phyloP scores from a whole-genome alignment of 2,888 invertebrate species.

The Bhutanitis thaidina region DNA sequence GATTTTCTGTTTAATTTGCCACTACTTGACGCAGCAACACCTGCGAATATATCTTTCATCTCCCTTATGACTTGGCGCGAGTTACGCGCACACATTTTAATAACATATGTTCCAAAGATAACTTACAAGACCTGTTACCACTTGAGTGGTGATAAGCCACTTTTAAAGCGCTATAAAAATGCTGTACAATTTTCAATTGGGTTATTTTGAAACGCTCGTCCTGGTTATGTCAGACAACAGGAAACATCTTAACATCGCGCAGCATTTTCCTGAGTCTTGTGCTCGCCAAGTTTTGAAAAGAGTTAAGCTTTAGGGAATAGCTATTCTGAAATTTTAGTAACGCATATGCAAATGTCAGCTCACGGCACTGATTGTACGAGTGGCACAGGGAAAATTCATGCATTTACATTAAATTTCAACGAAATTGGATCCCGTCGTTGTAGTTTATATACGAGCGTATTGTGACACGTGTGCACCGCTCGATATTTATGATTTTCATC shows the following conservation, averaged over 20 bases:
- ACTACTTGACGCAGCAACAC: slow-evolving; percentile 40
- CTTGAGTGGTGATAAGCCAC: slow-evolving; percentile 35
- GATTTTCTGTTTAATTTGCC: slow-evolving; percentile 59
- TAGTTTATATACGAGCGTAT: slow-evolving; percentile 63
- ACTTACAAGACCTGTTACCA: slow-evolving; percentile 42
- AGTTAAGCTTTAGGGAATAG: slow-evolving; percentile 69
- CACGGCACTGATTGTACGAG: slow-evolving; percentile 79
- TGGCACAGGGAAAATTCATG: slow-evolving; percentile 75
- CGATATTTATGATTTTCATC: slow-evolving; percentile 72
- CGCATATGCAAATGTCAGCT: slow-evolving; percentile 78
- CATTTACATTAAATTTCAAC: slow-evolving; percentile 77
- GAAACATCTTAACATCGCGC: slow-evolving; percentile 51
- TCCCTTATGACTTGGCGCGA: slow-evolving; percentile 48
- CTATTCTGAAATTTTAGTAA: slow-evolving; percentile 74
- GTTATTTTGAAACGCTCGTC: slow-evolving; percentile 38
- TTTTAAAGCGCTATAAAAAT: slow-evolving; percentile 37
- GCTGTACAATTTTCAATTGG: slow-evolving; percentile 24
- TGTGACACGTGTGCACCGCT: slow-evolving; percentile 55
- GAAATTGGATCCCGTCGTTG: slow-evolving; percentile 68
- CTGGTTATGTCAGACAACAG: slow-evolving; percentile 50
- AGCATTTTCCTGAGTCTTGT: slow-evolving; percentile 55
- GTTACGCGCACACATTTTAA: slow-evolving; percentile 34
- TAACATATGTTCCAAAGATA: slow-evolving; percentile 55
- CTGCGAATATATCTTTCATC: slow-evolving; percentile 59
- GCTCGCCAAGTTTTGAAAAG: slow-evolving; percentile 70